Conservation (phyloP, 2,888 invertebrate species). For the Seira ritae region DNA sequence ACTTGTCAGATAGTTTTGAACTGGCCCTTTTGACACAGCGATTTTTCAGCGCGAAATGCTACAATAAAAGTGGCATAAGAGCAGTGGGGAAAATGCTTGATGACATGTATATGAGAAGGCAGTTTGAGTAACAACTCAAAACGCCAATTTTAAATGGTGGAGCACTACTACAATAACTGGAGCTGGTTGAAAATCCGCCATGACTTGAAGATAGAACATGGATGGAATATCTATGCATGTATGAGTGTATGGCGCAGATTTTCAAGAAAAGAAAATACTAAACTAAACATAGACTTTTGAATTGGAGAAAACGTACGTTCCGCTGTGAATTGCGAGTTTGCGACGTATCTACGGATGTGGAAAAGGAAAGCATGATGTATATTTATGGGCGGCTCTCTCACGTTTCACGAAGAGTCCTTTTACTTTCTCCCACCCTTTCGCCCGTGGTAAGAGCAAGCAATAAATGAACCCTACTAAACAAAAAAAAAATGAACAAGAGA, state of each 20-base stretch:
- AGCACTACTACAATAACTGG: background rate
- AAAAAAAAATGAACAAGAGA: no score
- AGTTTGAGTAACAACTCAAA: background rate
- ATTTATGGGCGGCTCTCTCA: background rate
- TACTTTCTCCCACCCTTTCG: no score
- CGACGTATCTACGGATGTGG: background rate
- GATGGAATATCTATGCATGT: background rate
- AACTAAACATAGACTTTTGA: background rate
- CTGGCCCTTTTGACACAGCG: slow-evolving; percentile 64
- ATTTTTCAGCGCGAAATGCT: slow-evolving; percentile 57
- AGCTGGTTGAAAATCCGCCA: background rate
- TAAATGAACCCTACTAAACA: no score
- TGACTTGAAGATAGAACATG: background rate
- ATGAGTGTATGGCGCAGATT: background rate
- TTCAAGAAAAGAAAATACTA: background rate
- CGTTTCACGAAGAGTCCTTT: no score
- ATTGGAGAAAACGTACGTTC: background rate
- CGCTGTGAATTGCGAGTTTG: background rate
- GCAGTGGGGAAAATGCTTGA: background rate
- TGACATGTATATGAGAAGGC: background rate
- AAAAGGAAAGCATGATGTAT: slow-evolving; percentile 3
- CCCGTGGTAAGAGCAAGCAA: no score
- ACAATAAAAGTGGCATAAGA: background rate
- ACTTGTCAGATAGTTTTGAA: slow-evolving; percentile 71
- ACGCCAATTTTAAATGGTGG: background rate